Base-by-base conservation (phyloP, 2,888 invertebrate species). In the Chrysomela aeneicollis region DNA sequence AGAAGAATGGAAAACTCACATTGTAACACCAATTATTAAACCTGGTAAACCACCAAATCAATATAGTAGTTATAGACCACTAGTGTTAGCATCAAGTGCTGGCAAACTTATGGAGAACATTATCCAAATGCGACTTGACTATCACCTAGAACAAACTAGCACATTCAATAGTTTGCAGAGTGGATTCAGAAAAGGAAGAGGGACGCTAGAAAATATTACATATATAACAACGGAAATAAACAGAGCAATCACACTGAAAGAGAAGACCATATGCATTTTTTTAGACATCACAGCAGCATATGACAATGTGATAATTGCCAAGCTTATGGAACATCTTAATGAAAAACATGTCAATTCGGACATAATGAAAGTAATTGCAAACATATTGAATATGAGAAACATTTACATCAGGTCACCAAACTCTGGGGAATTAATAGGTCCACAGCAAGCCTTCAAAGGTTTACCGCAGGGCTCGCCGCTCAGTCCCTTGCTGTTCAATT, bases 401-500 rank as follows among this genome's bases (percentile, higher is more conserved):
- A 12, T 46, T 2, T 30, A 30, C 18, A 50, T 59, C 1, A 46
- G 26, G 8, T 22, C 22, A 10, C 49, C 22, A 0, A 26, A 30
- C 12, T 30, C 53, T 3, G 50, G 50, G 5, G n/a, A 26, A 1
- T 15, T 49, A 9, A 8, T 8, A 17, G 59, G 59, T 1, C 59
- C 59, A 9, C 26, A 46, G 32, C 15, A 32, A 17, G 17, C 46
- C 1, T 18, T 18, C 15, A 46, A 22, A 19, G 49, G 59, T n/a
- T 10, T 59, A 15, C 21, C 46, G 1, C 59, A 59, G 21, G 49
- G 59, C 2, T 66, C 62, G 1, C 61, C 62, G 9, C 26, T 66
- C n/a, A 64, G 61, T 37, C 61, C 64, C 10, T 10, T 57, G n/a
- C 30, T 61, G 0, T 64, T 64, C 22, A 61, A 64, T 47, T 17